A percentile compares a stretch with the other conserved stretches of the same genome.
These are phyloP conservation scores for Turritopsis rubra DNA, from an alignment of 30 jellyfish, hydroid and myxozoan species.

Conservation along the genomic window DNA sequence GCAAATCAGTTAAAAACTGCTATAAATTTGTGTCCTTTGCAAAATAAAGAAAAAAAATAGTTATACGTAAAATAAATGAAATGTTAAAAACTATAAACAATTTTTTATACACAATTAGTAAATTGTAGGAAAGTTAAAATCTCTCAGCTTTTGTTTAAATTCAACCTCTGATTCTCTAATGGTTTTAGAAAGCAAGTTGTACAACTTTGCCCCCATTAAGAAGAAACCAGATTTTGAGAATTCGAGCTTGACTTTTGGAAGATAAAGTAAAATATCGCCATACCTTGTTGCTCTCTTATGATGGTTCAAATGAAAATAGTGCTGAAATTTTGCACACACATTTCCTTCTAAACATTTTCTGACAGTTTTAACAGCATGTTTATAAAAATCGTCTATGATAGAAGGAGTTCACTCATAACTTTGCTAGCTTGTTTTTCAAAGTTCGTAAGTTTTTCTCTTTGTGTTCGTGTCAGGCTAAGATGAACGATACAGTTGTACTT, in stretches of 20 bases:
- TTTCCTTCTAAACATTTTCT: slow-evolving; percentile 31
- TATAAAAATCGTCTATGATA: slow-evolving; percentile 35
- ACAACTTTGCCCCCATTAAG: slow-evolving; percentile 57
- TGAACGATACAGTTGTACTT: slow-evolving; percentile 57
- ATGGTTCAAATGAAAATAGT: slow-evolving; percentile 37
- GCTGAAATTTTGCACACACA: slow-evolving; percentile 43
- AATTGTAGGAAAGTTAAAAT: background rate
- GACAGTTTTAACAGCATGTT: slow-evolving; percentile 39
- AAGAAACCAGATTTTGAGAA: slow-evolving; percentile 47
- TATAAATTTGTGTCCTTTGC: too few relatives aligned
- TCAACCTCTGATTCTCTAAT: slow-evolving; percentile 3
- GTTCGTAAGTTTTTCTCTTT: slow-evolving; percentile 28
- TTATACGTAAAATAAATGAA: too few relatives aligned
- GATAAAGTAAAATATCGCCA: slow-evolving; percentile 31
- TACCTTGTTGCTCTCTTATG: slow-evolving; percentile 40
- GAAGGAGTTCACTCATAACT: slow-evolving; percentile 26
- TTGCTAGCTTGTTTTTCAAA: slow-evolving; percentile 46
- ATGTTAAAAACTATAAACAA: too few relatives aligned
- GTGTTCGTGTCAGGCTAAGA: slow-evolving; percentile 37
- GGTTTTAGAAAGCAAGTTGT: slow-evolving; percentile 43
- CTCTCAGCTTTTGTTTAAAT: background rate
- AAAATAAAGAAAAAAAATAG: too few relatives aligned
- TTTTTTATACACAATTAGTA: too few relatives aligned
- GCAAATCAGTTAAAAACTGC: too few relatives aligned
- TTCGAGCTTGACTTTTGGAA: slow-evolving; percentile 47